Base-by-base conservation (phyloP, 1,140 invertebrate genomes). In the Drosophila novamexicana region DNA sequence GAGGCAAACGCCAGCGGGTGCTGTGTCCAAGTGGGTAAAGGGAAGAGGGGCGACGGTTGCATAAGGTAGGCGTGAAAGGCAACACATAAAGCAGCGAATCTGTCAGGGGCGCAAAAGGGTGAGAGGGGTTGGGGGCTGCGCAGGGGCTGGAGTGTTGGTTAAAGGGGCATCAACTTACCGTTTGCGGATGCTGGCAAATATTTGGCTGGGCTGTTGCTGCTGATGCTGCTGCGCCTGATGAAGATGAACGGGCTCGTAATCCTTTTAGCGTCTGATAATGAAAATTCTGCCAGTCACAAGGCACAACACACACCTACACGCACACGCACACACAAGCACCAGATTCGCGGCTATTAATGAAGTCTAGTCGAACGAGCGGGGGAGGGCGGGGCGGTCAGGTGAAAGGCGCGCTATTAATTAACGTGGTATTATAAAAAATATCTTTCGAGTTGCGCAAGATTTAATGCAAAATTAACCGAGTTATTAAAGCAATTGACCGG, bases 241-340 rank as follows among this genome's bases (percentile, higher is more conserved):
- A 79, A 83, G 82, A 86, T 79, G 76, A 86, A 88, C 82, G 82
- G 83, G 71, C 79, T 64, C 50, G 83, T 86, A 86, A 86, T 86
- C 82, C 82, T 86, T 88, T 86, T 86, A 88, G 72, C 64, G 82
- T 70, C 82, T 81, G 75, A 88, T 85, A 85, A 85, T 85, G 83
- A 85, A 85, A 88, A 88, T 85, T 76, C 67, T 79, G 52, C 64
- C 64, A 73, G 47, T 54, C 57, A 67, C 52, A 66, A 63, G 50
- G 56, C 14, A 42, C 44, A 59, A n/a, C 56, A 54, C 34, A 69
- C 58, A 52, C 22, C 9, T n/a, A 56, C 42, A 39, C 16, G 1
- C 32, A 18, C 37, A 40, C 44, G 32, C 37, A 44, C 12, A 29
- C 18, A 37, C 22, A 18, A 7, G 18, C 7, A 18, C 29, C 59